These are phyloP conservation scores for Myocastor coypus DNA, from an alignment of 2,113 vertebrate genomes.

Conservation along the genomic window DNA sequence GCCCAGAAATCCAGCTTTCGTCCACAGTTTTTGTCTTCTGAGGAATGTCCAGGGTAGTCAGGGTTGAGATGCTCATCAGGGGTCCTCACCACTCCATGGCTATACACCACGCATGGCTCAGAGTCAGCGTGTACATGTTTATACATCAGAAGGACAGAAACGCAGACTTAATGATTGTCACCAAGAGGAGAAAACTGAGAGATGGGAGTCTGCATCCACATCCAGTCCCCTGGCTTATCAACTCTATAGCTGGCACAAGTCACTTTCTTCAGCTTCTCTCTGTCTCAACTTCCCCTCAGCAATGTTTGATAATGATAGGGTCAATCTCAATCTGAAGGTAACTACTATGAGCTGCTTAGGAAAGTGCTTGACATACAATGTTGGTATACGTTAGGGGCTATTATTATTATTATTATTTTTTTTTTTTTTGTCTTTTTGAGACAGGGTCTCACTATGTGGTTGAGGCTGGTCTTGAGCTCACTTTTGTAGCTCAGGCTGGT, in stretches of 20 bases:
- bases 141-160: no score
- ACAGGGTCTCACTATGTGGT: no score
- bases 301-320: background rate
- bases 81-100: background rate
- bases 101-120: background rate
- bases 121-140: no score
- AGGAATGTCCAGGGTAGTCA: constrained; percentile 39
- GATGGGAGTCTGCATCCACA: background rate
- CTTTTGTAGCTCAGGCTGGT: no score
- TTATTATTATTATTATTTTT: no score
- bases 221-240: fast-evolving
- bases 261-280: background rate
- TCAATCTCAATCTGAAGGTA: background rate
- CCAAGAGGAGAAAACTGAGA: background rate
- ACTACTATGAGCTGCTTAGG: background rate
- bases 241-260: background rate
- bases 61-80: background rate
- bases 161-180: background rate
- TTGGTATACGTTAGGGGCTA: background rate
- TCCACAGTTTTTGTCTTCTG: constrained; percentile 63
- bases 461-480: no score
- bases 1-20: constrained; percentile 48
- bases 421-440: no score
- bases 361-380: background rate
- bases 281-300: background rate